These are phyloP conservation scores for Hippopotamyrus pictus DNA, from an alignment of 2,797 vertebrate species.

Conservation along the genomic window DNA sequence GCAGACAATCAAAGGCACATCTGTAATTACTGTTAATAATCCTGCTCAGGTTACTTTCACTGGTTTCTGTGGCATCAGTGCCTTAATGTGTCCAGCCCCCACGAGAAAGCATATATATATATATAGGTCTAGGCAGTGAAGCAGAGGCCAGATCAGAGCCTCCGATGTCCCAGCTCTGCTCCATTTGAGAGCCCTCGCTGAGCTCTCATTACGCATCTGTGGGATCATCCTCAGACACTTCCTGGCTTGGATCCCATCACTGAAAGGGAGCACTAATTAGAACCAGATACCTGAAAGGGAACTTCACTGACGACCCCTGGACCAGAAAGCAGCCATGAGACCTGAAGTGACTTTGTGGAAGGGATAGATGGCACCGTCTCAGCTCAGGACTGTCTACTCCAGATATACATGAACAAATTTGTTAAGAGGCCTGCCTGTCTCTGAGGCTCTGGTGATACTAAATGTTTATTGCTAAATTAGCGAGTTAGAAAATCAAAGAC, in stretches of 20 bases:
- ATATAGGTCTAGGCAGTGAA: neutral
- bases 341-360: slow-evolving; percentile 35
- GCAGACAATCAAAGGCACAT: neutral
- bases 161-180: neutral
- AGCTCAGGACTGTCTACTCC: slow-evolving; percentile 25
- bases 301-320: slow-evolving; percentile 24
- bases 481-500: neutral
- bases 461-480: neutral
- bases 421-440: neutral
- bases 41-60: neutral
- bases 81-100: neutral
- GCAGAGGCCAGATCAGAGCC: neutral
- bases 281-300: slow-evolving; percentile 45
- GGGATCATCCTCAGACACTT: slow-evolving; percentile 33
- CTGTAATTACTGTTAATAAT: neutral
- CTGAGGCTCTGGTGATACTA: neutral
- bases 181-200: slow-evolving; percentile 6
- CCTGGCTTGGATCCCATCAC: slow-evolving; percentile 33
- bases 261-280: slow-evolving; percentile 43
- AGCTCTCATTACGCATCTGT: slow-evolving; percentile 42
- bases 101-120: neutral
- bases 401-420: neutral
- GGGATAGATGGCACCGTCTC: slow-evolving; percentile 33
- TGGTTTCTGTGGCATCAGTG: neutral
- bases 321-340: slow-evolving; percentile 38